Percentiles rank a stretch among this genome's conserved stretches.
Evolutionary conservation across 2,797 vertebrate genomes (phyloP).

Genomic region (Gymnoscopelus braueri): DNA sequence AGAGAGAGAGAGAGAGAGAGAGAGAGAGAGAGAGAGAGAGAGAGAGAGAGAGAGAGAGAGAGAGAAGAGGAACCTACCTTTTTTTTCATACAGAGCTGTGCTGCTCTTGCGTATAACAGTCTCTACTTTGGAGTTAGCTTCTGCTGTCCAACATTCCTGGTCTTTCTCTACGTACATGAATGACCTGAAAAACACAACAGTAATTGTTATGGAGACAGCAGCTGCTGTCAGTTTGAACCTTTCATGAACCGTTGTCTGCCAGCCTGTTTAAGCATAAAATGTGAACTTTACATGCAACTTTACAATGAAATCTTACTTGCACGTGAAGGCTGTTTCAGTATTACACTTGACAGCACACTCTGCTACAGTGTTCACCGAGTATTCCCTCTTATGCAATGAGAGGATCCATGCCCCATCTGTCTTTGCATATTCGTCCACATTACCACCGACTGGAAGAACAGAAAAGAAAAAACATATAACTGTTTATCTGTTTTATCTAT

Average conservation of each 20-base stretch:
- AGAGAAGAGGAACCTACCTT: constrained; percentile 66
- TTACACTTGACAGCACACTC: constrained; percentile 76
- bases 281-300: constrained; percentile 9
- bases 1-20: too few relatives aligned
- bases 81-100: constrained; percentile 88
- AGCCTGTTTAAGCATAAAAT: not conserved
- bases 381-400: constrained; percentile 48
- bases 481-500: too few relatives aligned
- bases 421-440: constrained; percentile 68
- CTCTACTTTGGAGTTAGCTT: constrained; percentile 86
- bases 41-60: too few relatives aligned
- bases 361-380: constrained; percentile 42
- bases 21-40: too few relatives aligned
- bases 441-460: constrained; percentile 53
- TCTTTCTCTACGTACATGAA: constrained; percentile 90
- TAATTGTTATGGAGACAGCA: not conserved
- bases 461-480: not conserved
- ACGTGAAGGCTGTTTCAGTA: constrained; percentile 70
- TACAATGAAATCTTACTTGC: constrained; percentile 67
- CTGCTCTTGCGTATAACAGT: constrained; percentile 77
- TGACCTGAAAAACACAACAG: constrained; percentile 73
- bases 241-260: too few relatives aligned
- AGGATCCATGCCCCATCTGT: constrained; percentile 81
- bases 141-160: constrained; percentile 85
- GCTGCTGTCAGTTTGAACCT: not conserved